Base-by-base conservation (phyloP, 2,797 vertebrate species). In the Ciconia nigra region DNA sequence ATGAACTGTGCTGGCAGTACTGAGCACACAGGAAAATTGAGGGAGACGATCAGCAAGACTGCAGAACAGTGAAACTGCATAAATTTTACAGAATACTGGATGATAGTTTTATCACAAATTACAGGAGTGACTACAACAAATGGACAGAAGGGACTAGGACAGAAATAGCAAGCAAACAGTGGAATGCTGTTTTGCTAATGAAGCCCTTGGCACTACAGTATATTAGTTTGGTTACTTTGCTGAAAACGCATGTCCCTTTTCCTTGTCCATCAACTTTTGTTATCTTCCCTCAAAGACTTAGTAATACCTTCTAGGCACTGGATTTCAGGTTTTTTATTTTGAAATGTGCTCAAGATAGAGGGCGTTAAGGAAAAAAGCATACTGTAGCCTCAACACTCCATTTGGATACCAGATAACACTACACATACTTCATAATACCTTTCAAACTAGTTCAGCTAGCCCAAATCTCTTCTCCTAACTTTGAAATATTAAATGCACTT, bases 401-500 rank as follows among this genome's bases (percentile, higher is more conserved):
- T 31, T 16, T 76, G 37, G 28, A 49, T n/a, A n/a, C 17, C n/a
- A 83, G 20, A 21, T 72, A 87, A 61, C 16, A 46, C 41, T 41
- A 73, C 19, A 18, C 39, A 52, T 5, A 19, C 41, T 33, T 55
- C 65, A 41, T 4, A 22, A 67, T 3, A 29, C 18, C 54, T 39
- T 61, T 66, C 61, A 39, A 74, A 76, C 54, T 69, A 54, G 29
- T 74, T 37, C 35, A 78, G n/a, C 46, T 2, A 82, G 33, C 41
- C 44, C 66, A 49, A 25, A 76, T n/a, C 12, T 47, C 73, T 49
- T 46, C 29, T 42, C 4, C 14, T 55, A 67, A 33, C 26, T 72
- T 31, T 24, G 12, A 63, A 66, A 47, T 13, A 86, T 13, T 51
- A 57, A 65, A 85, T 52, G 47, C 22, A 98, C 99, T 98, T 98